These are phyloP conservation scores for Mylabris sibirica DNA, from an alignment of 2,888 invertebrate genomes.

Conservation along the genomic window DNA sequence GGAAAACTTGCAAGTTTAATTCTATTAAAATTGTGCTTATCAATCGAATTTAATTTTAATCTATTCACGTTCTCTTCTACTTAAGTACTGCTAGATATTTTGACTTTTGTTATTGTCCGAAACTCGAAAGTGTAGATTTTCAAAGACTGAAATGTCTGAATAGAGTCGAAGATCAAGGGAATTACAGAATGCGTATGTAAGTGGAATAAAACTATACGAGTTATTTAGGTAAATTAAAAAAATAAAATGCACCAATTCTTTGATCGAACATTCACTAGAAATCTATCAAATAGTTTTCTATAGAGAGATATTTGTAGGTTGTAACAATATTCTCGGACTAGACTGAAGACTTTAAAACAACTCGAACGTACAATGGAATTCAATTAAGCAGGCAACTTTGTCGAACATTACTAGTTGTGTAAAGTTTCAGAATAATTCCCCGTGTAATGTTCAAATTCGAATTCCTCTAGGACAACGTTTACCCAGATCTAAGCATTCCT, in stretches of 20 bases:
- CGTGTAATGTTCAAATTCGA: conserved; percentile 51
- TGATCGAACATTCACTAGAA: neutral
- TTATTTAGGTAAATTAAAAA: too few species aligned
- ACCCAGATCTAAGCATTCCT: conserved; percentile 31
- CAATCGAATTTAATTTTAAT: conserved; percentile 19
- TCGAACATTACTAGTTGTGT: conserved; percentile 50
- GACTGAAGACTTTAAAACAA: conserved; percentile 50
- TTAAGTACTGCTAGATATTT: conserved; percentile 3
- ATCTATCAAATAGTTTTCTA: neutral
- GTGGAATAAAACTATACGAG: too few species aligned
- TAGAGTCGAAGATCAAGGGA: conserved; percentile 8
- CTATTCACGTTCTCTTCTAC: conserved; percentile 11
- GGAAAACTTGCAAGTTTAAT: too few species aligned
- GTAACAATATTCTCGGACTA: conserved; percentile 33
- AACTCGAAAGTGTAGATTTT: neutral
- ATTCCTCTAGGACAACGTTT: conserved; percentile 46
- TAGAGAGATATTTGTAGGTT: conserved; percentile 2
- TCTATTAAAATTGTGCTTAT: too few species aligned
- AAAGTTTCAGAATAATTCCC: conserved; percentile 55
- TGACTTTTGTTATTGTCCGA: conserved; percentile 10
- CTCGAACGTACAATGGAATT: conserved; percentile 57
- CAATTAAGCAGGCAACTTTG: conserved; percentile 57
- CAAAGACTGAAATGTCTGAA: neutral
- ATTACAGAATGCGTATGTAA: neutral
- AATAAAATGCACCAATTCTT: too few species aligned